Base-by-base conservation (phyloP, 1,140 invertebrate species). In the Drosophila watanabei region DNA sequence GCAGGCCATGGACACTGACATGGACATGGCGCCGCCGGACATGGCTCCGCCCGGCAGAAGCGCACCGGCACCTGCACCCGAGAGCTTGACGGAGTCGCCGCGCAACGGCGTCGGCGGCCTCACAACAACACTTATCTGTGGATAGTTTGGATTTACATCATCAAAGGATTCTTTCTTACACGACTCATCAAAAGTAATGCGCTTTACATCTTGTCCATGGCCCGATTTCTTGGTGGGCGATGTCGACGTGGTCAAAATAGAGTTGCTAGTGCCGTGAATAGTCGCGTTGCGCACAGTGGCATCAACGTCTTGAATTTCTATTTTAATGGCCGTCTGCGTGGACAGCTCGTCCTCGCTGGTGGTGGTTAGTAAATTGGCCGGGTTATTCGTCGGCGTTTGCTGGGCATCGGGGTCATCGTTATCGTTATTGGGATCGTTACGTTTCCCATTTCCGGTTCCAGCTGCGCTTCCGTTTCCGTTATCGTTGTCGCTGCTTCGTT, bases 121-220 rank as follows among this genome's bases (percentile, higher is more conserved):
- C 28, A 96, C 95, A 54, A 96, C 95, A 56, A 96, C 96, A 92
- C 95, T 95, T 59, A 96, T 95, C 94, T 95, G 94, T 59, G 95
- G 88, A 90, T 92, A 91, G 85, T 93, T 92, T 66, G 92, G 92
- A 92, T 90, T 92, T 91, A 93, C 91, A 92, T 93, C 92, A 93
- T 93, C 92, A 92, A 93, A 92, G 82, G 92, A 93, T 93, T 93
- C 92, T 91, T 93, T 93, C 86, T 93, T 93, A 92, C 92, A 93
- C 73, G 92, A 93, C 79, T 92, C 92, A 91, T 93, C 92, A 92
- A 93, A 93, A 87, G 92, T 93, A 76, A 93, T 93, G 81, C 92
- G 91, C 90, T 93, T 92, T 91, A 92, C 89, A 90, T 93, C 92
- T 91, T 93, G 89, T 90, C 91, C 89, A 69, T 82, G 83, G 69